phyloP scores from a whole-genome alignment of 2,113 vertebrate genomes.

The Ariopsis seemanni region DNA sequence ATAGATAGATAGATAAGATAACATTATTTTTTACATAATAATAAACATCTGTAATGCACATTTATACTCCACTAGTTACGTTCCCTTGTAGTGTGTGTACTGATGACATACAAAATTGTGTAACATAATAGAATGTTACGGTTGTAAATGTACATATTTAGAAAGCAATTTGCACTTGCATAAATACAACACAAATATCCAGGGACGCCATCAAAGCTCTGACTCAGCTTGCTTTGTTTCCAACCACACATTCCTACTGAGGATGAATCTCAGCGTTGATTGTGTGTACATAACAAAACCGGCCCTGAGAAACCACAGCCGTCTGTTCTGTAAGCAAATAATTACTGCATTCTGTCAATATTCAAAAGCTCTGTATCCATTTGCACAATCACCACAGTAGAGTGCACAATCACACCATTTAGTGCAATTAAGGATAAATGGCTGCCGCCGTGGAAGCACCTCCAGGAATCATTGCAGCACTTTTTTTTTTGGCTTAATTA shows the following conservation, averaged over 20 bases:
- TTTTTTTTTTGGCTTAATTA: slow-evolving; percentile 29
- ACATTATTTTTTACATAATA: slow-evolving; percentile 37
- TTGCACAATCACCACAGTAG: slow-evolving; percentile 10
- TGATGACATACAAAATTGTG: not conserved
- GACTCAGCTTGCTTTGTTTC: not conserved
- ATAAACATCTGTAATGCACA: slow-evolving; percentile 42
- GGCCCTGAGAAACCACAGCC: not conserved
- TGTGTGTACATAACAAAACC: slow-evolving; percentile 5
- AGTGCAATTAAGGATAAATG: slow-evolving; percentile 38
- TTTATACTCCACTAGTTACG: not conserved
- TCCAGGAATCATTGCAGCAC: not conserved
- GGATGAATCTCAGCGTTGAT: slow-evolving; percentile 1
- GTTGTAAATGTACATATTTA: not conserved
- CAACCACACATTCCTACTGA: not conserved
- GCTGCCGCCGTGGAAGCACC: slow-evolving; percentile 16
- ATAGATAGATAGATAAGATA: not conserved
- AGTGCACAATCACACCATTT: slow-evolving; percentile 12
- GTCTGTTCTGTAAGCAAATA: not conserved
- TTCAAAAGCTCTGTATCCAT: not conserved
- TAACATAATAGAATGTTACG: not conserved
- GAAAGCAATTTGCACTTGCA: slow-evolving; percentile 1
- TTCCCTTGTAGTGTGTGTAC: not conserved
- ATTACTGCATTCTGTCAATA: not conserved
- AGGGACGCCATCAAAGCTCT: not conserved
- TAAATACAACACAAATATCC: not conserved